Base-by-base conservation (phyloP, 2,113 vertebrate species). In the Beaufortia kweichowensis region DNA sequence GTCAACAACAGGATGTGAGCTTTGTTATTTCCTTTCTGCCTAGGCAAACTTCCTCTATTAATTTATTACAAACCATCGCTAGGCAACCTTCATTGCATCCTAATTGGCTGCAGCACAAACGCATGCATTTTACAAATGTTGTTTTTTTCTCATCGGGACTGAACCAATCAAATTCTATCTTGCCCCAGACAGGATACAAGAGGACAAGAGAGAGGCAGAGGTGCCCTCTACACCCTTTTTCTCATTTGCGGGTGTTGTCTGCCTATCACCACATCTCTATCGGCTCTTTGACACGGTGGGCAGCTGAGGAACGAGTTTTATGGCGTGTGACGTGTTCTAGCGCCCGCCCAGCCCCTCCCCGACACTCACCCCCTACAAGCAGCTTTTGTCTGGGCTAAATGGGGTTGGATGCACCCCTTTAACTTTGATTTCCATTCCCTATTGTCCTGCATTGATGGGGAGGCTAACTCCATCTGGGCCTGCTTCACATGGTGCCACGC, bases 291-390 rank as follows among this genome's bases (percentile, higher is more conserved):
- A 91, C 86, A 80, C 85, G 88, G 87, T 84, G 87, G 89, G 90
- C 89, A 90, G 90, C 89, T 90, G 90, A 90, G 85, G 86, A 89
- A 86, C 84, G 86, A 80, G 82, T 77, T 90, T 86, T 79, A 93
- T 91, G 88, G 92, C 90, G 90, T 87, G 93, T 93, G 93, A 94
- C 91, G 87, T 93, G 91, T 86, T 94, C 91, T 90, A 93, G 92
- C 91, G 87, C 90, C 92, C 89, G 39, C 61, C 53, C 67, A 87
- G 89, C 89, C 88, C 86, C 90, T 94, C 91, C 92, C 84, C 89
- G 81, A 74, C 89, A 92, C 94, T 93, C 92, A 94, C 95, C 94
- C 94, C 95, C 94, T 93, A 94, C 93, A 96, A 94, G 91, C 92
- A 88, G 88, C 91, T 91, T 93, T 94, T 95, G 93, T 95, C 89